A percentile compares a stretch with the other conserved stretches of the same genome.
Conservation (phyloP, 2,888 invertebrate genomes). For the Encarsia formosa region DNA sequence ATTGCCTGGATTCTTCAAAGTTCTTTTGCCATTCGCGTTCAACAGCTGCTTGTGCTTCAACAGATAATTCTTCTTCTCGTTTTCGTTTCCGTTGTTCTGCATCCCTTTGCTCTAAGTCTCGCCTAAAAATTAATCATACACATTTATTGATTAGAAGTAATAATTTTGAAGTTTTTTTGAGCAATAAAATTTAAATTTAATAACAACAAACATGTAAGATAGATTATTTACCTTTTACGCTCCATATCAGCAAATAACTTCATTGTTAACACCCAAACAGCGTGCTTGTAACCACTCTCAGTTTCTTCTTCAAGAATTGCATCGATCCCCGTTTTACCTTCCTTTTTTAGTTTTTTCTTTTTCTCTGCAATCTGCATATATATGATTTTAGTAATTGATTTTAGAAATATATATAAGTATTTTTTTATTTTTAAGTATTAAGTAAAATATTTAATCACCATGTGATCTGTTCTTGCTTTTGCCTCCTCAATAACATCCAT, state of each 20-base stretch:
- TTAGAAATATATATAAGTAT: conserved; percentile 6
- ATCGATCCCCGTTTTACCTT: conserved; percentile 61
- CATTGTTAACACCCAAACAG: conserved; percentile 98
- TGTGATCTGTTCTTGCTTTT: conserved; percentile 87
- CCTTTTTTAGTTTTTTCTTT: conserved; percentile 89
- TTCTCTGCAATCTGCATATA: conserved; percentile 78
- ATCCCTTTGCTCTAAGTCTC: conserved; percentile 82
- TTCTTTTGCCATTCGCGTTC: conserved; percentile 98
- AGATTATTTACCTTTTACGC: conserved; percentile 65
- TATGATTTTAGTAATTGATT: conserved; percentile 11
- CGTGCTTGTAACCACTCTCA: conserved; percentile 80
- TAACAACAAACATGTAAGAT: too few relatives aligned
- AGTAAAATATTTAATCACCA: conserved; percentile 57
- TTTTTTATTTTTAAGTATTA: neutral
- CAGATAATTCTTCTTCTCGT: conserved; percentile 88
- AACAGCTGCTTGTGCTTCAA: conserved; percentile 81
- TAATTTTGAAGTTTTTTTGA: neutral
- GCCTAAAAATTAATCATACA: conserved; percentile 45
- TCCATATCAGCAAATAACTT: conserved; percentile 96
- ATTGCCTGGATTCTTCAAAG: conserved; percentile 94
- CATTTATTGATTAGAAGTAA: neutral
- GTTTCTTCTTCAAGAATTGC: conserved; percentile 82
- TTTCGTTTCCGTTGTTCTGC: conserved; percentile 92
- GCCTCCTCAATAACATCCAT: conserved; percentile 97
- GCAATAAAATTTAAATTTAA: conserved; percentile 1